Evolutionary conservation across 2,797 vertebrate genomes (phyloP).

Genomic region (Acanthurus tractus): DNA sequence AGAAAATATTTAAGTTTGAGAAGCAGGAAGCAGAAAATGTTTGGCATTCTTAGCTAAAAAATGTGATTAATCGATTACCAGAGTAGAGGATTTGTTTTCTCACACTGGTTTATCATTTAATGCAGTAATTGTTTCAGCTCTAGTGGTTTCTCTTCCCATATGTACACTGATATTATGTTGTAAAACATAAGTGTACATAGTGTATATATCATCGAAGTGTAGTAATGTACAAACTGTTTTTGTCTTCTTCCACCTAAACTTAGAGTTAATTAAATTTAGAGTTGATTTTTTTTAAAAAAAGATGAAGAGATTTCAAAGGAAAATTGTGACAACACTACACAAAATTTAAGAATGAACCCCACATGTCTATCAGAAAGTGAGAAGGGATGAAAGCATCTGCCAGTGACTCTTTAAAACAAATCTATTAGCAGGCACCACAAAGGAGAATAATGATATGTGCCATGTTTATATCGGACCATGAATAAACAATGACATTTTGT

Average conservation of each 20-base stretch:
- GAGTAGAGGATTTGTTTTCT: not conserved
- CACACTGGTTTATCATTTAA: not conserved
- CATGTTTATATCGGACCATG: slow-evolving; percentile 52
- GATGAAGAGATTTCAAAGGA: not conserved
- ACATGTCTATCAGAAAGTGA: not conserved
- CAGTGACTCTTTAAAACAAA: slow-evolving; percentile 29
- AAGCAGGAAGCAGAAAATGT: not conserved
- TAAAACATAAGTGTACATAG: too few species aligned
- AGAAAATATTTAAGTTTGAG: not conserved
- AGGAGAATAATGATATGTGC: slow-evolving; percentile 40
- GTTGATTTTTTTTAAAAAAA: not conserved
- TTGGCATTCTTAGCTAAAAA: too few species aligned
- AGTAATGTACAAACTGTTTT: not conserved
- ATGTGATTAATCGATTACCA: not conserved
- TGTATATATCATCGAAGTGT: too few species aligned
- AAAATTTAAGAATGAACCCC: not conserved
- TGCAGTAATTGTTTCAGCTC: not conserved
- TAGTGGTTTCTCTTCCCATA: not conserved
- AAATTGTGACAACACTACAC: not conserved
- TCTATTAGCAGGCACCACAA: slow-evolving; percentile 24
- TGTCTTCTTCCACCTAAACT: not conserved
- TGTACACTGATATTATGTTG: too few species aligned
- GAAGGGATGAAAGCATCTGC: not conserved
- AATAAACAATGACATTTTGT: slow-evolving; percentile 67
- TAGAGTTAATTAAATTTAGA: not conserved